These are phyloP conservation scores for Syrphus vitripennis DNA, from an alignment of 2,888 invertebrate species.

Conservation along the genomic window DNA sequence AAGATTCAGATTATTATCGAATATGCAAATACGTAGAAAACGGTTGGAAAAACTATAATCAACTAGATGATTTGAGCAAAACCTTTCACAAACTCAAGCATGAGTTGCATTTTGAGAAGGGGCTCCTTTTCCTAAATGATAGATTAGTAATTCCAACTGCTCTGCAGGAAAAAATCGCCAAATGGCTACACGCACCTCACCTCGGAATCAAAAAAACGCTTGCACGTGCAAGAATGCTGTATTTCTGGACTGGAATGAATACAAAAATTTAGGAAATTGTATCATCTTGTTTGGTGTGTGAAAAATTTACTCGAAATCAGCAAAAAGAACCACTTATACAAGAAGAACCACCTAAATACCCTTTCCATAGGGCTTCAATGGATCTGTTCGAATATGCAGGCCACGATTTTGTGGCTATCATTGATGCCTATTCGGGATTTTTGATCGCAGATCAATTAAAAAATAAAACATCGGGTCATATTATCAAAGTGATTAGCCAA, in stretches of 20 bases:
- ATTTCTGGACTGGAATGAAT: slow-evolving; percentile 21
- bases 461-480: no score
- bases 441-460: no score
- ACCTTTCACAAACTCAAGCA: slow-evolving; percentile 60
- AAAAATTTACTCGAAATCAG: not conserved
- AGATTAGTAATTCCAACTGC: not conserved
- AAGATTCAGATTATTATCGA: not conserved
- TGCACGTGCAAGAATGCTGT: not conserved
- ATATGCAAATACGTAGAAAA: not conserved
- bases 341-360: no score
- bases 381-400: no score
- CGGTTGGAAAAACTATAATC: not conserved
- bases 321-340: no score
- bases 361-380: no score
- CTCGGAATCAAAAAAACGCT: slow-evolving; percentile 15
- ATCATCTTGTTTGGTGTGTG: not conserved
- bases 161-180: not conserved
- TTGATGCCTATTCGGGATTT: not conserved
- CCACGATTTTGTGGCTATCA: no score
- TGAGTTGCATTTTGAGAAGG: slow-evolving; percentile 15
- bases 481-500: no score
- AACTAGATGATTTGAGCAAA: slow-evolving; percentile 2
- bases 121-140: slow-evolving; percentile 15
- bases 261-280: no score
- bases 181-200: not conserved